Conservation (phyloP, 1,140 invertebrate species). For the Zaprionus vittiger region DNA sequence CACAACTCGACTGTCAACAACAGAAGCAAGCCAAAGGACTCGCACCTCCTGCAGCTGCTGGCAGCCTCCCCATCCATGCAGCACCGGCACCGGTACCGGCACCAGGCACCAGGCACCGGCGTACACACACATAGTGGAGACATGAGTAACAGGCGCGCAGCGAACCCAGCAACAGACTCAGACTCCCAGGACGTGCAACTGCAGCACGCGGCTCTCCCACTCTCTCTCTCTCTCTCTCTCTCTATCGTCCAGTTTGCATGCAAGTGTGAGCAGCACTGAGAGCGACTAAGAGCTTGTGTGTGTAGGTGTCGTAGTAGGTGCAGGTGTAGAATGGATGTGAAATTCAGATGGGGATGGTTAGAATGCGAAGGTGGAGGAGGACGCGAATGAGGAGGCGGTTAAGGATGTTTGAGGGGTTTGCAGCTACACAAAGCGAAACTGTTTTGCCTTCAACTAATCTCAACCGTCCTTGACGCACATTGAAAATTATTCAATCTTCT, state of each 20-base stretch:
- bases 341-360: not conserved
- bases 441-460: not conserved
- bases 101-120: too few relatives aligned
- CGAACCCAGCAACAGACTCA: constrained; percentile 12
- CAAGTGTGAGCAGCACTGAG: not conserved
- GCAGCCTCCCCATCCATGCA: not conserved
- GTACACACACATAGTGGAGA: constrained; percentile 11
- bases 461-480: not conserved
- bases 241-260: not conserved
- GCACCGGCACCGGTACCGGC: not conserved
- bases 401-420: not conserved
- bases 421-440: not conserved
- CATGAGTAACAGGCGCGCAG: constrained; percentile 49
- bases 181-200: not conserved
- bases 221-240: not conserved
- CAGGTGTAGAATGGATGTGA: not conserved
- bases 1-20: constrained; percentile 47
- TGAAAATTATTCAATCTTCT: not conserved
- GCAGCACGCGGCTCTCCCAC: not conserved
- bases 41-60: not conserved
- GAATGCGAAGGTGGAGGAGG: not conserved
- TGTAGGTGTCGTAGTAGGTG: not conserved
- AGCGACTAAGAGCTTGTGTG: not conserved
- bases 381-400: not conserved
- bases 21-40: constrained; percentile 55